Percentiles rank a stretch among this genome's conserved stretches.
Conservation (phyloP, 2,797 vertebrate genomes). For the Amazona ochrocephala region DNA sequence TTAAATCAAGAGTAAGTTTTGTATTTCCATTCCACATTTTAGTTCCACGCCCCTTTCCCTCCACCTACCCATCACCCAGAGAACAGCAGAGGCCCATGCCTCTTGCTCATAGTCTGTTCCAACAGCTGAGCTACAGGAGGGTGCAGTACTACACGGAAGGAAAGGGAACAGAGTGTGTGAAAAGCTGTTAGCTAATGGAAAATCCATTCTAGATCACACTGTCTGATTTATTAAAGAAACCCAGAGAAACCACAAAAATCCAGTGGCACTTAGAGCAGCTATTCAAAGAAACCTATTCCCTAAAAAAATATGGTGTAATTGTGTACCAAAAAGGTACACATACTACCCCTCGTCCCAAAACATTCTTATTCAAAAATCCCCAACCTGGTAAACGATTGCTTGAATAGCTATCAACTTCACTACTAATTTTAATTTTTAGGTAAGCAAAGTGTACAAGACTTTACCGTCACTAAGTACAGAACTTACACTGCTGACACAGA, state of each 20-base stretch:
- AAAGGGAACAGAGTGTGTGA: background rate
- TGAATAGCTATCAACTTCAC: background rate
- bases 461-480: background rate
- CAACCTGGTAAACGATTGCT: background rate
- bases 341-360: background rate
- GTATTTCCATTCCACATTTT: slow-evolving; percentile 68
- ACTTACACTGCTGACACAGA: background rate
- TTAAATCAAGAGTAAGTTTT: slow-evolving; percentile 71
- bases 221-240: background rate
- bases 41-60: slow-evolving; percentile 43
- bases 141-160: slow-evolving; percentile 8
- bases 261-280: background rate
- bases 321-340: background rate
- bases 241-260: background rate
- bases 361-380: background rate
- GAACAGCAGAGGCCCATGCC: slow-evolving; percentile 44
- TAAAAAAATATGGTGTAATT: background rate
- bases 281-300: background rate
- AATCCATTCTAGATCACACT: background rate
- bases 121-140: slow-evolving; percentile 55
- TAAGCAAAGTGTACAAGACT: background rate
- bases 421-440: background rate
- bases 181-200: background rate
- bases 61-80: slow-evolving; percentile 25
- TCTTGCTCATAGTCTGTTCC: background rate